These are phyloP conservation scores for Dascyllus trimaculatus DNA, from an alignment of 2,113 vertebrate genomes.

Conservation along the genomic window DNA sequence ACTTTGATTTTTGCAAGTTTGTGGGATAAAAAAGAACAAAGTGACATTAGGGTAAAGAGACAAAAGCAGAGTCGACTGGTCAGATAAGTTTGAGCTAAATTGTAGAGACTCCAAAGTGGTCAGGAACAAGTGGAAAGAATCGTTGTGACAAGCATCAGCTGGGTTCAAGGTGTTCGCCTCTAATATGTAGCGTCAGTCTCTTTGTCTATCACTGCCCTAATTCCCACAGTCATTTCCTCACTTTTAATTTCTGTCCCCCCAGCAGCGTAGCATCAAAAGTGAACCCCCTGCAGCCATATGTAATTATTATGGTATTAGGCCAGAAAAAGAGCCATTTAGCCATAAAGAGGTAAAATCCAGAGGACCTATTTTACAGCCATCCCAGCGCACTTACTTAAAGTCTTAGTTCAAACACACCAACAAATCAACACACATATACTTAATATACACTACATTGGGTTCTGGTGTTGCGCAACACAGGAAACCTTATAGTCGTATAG, in stretches of 20 bases:
- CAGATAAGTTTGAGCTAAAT: slow-evolving; percentile 45
- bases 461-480: slow-evolving; percentile 48
- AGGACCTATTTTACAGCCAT: slow-evolving; percentile 38
- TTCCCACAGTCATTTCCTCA: slow-evolving; percentile 81
- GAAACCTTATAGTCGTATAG: slow-evolving; percentile 34
- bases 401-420: slow-evolving; percentile 18
- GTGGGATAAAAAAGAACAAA: slow-evolving; percentile 30
- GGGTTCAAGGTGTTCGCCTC: slow-evolving; percentile 72
- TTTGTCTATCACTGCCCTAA: slow-evolving; percentile 79
- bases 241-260: slow-evolving; percentile 79
- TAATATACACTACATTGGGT: not conserved
- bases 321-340: slow-evolving; percentile 77
- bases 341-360: slow-evolving; percentile 76
- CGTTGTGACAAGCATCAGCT: slow-evolving; percentile 74
- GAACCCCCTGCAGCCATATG: slow-evolving; percentile 79
- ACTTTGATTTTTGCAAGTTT: not conserved
- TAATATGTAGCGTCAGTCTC: slow-evolving; percentile 66
- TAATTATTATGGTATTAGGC: slow-evolving; percentile 87
- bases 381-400: slow-evolving; percentile 18
- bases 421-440: not conserved
- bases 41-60: slow-evolving; percentile 28
- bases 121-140: slow-evolving; percentile 73
- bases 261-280: slow-evolving; percentile 66
- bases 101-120: slow-evolving; percentile 53
- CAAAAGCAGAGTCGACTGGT: slow-evolving; percentile 31